A percentile compares a stretch with the other conserved stretches of the same genome.
Conservation (phyloP, 2,888 invertebrate species). For the Drosophila flavopinicola region DNA sequence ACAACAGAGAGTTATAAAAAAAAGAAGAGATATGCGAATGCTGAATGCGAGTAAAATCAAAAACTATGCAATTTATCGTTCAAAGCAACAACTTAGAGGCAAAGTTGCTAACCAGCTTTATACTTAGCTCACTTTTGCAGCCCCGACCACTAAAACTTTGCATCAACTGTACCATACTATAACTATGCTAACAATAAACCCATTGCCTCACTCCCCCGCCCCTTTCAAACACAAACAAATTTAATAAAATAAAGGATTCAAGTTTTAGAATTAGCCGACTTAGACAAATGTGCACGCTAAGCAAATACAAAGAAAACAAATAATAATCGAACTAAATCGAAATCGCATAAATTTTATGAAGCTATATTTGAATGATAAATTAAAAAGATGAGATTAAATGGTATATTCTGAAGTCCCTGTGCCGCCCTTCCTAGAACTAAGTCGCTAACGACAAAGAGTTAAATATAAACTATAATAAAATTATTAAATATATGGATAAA, state of each 20-base stretch:
- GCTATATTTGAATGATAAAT: constrained; percentile 9
- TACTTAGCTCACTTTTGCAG: constrained; percentile 69
- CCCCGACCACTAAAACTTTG: constrained; percentile 44
- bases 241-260: constrained; percentile 10
- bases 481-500: constrained; percentile 42
- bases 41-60: constrained; percentile 60
- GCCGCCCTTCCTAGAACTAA: constrained; percentile 60
- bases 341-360: constrained; percentile 12
- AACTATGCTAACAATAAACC: constrained; percentile 46
- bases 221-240: constrained; percentile 5
- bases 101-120: constrained; percentile 65
- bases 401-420: constrained; percentile 45
- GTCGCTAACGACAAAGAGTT: constrained; percentile 54
- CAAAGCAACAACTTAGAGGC: constrained; percentile 64
- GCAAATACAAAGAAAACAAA: constrained; percentile 7
- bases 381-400: constrained; percentile 11
- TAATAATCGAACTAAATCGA: constrained; percentile 11
- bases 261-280: constrained; percentile 42
- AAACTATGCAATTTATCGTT: constrained; percentile 73
- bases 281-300: constrained; percentile 41
- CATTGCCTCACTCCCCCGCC: not conserved
- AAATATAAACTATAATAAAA: constrained; percentile 42
- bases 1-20: constrained; percentile 10
- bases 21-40: constrained; percentile 15
- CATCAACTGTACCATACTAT: constrained; percentile 68